phyloP scores from a whole-genome alignment of 2,888 invertebrate genomes.

The Drosophila affinis region DNA sequence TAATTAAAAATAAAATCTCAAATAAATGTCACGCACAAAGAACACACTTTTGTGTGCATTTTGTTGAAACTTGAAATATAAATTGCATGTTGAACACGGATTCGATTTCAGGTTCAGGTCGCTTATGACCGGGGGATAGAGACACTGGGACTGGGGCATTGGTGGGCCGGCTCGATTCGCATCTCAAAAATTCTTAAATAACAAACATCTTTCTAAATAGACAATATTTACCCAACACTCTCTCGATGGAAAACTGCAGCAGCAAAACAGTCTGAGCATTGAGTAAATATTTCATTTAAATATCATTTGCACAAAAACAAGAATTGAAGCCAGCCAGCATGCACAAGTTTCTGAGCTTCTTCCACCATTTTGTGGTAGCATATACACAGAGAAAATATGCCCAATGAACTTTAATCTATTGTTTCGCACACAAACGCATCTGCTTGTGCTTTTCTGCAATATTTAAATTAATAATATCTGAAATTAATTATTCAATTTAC shows the following conservation, averaged over 20 bases:
- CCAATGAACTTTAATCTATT: neutral
- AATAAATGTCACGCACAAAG: conserved; percentile 16
- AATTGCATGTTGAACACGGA: neutral
- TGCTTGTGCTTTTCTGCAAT: neutral
- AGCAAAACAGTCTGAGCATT: neutral
- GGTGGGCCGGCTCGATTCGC: neutral
- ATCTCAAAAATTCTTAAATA: neutral
- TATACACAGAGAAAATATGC: neutral
- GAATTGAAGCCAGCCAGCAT: neutral
- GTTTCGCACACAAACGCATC: neutral
- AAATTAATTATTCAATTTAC: neutral
- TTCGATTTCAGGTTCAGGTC: neutral
- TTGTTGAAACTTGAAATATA: neutral
- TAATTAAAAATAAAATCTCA: conserved; percentile 47
- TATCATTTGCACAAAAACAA: neutral
- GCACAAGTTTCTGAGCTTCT: neutral
- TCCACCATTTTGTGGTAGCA: neutral
- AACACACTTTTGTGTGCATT: neutral
- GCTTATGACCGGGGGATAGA: neutral
- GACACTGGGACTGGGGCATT: neutral
- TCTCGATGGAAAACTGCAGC: neutral
- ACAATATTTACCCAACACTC: neutral
- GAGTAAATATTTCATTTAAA: neutral
- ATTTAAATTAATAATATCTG: conserved; percentile 1
- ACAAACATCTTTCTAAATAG: neutral